Conservation (phyloP, 2,113 vertebrate genomes). For the Macroglossus sobrinus region DNA sequence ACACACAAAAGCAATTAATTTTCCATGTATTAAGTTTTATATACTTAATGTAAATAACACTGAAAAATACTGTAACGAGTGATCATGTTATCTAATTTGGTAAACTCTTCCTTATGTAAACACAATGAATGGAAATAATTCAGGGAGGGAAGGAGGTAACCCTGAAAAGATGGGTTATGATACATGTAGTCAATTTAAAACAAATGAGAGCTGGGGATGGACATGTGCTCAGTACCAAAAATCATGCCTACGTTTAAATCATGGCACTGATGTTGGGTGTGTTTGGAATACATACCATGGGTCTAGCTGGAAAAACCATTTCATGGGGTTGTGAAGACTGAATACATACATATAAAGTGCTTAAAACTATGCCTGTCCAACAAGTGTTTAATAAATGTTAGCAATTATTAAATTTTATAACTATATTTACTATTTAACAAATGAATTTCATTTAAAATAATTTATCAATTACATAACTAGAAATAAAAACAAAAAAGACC, state of each 20-base stretch:
- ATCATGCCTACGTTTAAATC: neutral
- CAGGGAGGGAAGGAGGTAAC: neutral
- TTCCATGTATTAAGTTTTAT: neutral
- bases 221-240: neutral
- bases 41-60: neutral
- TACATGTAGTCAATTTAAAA: neutral
- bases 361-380: neutral
- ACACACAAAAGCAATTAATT: neutral
- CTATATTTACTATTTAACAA: neutral
- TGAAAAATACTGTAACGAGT: neutral
- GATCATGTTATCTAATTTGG: neutral
- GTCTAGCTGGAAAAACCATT: neutral
- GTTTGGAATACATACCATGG: neutral
- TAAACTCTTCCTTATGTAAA: neutral
- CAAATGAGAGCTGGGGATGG: neutral
- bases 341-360: neutral
- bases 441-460: neutral
- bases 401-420: neutral
- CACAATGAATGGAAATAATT: neutral
- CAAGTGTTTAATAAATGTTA: neutral
- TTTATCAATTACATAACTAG: neutral
- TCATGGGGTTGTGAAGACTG: neutral
- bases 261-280: neutral
- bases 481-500: neutral
- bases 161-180: neutral